Conservation (phyloP, 2,113 vertebrate genomes). For the Cisticola juncidis region DNA sequence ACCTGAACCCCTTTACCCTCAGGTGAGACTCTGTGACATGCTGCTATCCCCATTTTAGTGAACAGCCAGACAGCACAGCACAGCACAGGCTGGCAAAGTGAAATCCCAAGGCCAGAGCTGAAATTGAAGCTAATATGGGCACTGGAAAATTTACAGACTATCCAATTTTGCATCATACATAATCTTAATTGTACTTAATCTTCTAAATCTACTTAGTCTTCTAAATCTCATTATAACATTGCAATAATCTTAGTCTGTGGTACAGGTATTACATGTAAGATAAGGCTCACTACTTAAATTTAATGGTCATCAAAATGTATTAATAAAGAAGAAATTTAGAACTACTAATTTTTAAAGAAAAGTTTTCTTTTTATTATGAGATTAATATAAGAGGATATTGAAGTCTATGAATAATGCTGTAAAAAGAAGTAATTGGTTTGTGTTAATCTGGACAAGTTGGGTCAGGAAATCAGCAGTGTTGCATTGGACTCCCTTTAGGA, state of each 20-base stretch:
- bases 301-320: background rate
- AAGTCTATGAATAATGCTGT: background rate
- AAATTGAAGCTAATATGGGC: background rate
- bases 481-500: background rate
- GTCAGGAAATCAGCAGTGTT: background rate
- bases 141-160: background rate
- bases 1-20: background rate
- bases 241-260: background rate
- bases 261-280: background rate
- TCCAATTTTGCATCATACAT: background rate
- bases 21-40: background rate
- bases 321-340: background rate
- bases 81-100: background rate
- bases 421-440: background rate
- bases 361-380: background rate
- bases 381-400: background rate
- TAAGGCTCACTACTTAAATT: background rate
- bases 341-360: fast-evolving
- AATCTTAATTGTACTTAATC: background rate
- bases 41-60: background rate
- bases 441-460: background rate
- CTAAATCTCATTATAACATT: background rate
- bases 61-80: background rate
- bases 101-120: background rate
- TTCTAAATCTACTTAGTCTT: background rate